A percentile compares a stretch with the other conserved stretches of the same genome.
Conservation (phyloP, 2,797 vertebrate species). For the Schizopygopsis malacanthus region DNA sequence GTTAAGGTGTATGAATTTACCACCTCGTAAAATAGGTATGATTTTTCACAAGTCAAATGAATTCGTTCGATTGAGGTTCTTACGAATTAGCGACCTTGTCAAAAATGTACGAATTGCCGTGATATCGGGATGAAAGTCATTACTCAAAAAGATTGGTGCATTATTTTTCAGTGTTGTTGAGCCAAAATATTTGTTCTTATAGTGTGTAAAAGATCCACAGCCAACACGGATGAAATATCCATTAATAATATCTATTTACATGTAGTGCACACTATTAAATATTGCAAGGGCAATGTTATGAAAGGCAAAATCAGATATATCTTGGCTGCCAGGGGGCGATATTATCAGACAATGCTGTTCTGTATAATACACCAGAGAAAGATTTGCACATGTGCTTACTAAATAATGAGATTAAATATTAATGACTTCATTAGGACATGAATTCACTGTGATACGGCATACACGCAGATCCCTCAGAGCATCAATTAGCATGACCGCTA, state of each 20-base stretch:
- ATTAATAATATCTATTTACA: neutral
- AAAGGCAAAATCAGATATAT: neutral
- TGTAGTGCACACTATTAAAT: neutral
- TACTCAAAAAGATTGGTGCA: neutral
- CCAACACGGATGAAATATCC: neutral
- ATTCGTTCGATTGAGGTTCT: too few relatives aligned
- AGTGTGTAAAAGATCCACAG: neutral
- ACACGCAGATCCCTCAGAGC: neutral
- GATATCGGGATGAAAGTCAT: neutral
- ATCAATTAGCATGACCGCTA: neutral
- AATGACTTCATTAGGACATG: conserved; percentile 37
- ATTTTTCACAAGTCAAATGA: neutral
- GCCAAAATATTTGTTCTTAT: neutral
- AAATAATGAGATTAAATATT: conserved; percentile 24
- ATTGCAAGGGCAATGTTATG: conserved; percentile 12
- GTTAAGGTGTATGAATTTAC: neutral
- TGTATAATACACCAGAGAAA: conserved; percentile 19
- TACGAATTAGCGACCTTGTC: neutral
- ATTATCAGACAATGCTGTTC: conserved; percentile 2
- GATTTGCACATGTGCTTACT: neutral
- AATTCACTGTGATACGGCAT: neutral
- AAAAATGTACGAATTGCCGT: neutral
- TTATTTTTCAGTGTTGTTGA: neutral
- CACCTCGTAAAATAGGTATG: neutral
- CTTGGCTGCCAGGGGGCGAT: neutral